Conservation (phyloP, 2,797 vertebrate species). For the Chiroxiphia lanceolata region DNA sequence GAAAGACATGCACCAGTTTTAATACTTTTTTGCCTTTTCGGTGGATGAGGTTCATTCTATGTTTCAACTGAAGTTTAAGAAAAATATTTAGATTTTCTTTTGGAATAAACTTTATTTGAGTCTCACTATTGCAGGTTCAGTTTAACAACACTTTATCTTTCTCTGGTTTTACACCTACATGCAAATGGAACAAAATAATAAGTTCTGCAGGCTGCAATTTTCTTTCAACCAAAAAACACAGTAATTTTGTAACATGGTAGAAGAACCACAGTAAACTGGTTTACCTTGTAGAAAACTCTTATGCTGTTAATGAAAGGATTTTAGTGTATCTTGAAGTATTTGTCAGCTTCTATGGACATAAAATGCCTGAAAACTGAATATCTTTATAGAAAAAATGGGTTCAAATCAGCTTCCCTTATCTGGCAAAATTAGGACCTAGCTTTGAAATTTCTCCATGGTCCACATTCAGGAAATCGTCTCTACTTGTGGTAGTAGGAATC, state of each 20-base stretch:
- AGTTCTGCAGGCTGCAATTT: neutral
- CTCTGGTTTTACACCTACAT: neutral
- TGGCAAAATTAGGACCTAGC: neutral
- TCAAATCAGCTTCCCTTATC: neutral
- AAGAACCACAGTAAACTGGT: neutral
- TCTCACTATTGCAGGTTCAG: neutral
- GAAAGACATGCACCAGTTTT: neutral
- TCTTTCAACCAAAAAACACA: neutral
- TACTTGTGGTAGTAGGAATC: constrained; percentile 12
- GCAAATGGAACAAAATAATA: neutral
- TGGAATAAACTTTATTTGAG: neutral
- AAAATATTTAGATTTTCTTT: neutral
- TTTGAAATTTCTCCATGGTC: neutral
- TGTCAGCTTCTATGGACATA: neutral
- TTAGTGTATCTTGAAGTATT: neutral
- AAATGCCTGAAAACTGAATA: neutral
- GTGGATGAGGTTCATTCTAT: neutral
- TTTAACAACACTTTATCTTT: neutral
- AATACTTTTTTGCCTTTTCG: neutral
- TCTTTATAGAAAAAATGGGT: neutral
- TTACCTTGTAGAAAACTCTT: neutral
- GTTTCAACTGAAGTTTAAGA: neutral
- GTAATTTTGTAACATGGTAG: neutral
- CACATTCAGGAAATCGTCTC: constrained; percentile 35
- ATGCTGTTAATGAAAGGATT: neutral